Base-by-base conservation (phyloP, 2,888 invertebrate species). In the Lithophane ornitopus region DNA sequence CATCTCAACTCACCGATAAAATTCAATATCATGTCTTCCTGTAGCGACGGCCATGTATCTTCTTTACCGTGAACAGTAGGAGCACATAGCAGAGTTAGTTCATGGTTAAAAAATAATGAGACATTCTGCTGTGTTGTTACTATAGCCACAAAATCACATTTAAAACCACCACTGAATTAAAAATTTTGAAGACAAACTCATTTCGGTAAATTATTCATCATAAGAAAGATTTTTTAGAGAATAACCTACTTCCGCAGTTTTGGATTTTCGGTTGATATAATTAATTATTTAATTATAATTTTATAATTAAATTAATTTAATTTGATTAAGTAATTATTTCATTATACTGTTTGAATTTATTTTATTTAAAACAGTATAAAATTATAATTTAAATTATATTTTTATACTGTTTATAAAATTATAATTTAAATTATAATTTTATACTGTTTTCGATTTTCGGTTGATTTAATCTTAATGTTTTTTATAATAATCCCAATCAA, bases 1-100 rank as follows among this genome's bases (percentile, higher is more conserved):
- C 28, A 28, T 28, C 22, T 39, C 26, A 68, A 44, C 56, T 65
- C 52, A 39, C 41, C 26, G 22, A 80, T 77, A 26, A 34, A 39
- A 54, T 58, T 58, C 34, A 61, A 44, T 71, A 44, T 58, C 7
- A 34, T 12, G n/a, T 16, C 9, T 59, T 46, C 12, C 41, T 11
- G 26, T 34, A 26, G 41, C 41, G 46, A 28, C n/a, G 19, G 46
- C 44, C 28, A 49, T 44, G 22, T 44, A 44, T 58, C 28, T 54
- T 41, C 28, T 63, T 56, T 73, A 34, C 34, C 41, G 56, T 56
- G 28, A 14, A 54, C 56, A 49, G 26, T 26, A n/a, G 14, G 28
- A 19, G 22, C 14, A 58, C 62, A 26, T 44, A 69, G 34, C 39
- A 34, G 34, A 34, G 34, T 34, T 34, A 34, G 34, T 34, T 3